A percentile compares a stretch with the other conserved stretches of the same genome.
phyloP scores from a whole-genome alignment of 2,113 vertebrate genomes.

The Labrus mixtus region DNA sequence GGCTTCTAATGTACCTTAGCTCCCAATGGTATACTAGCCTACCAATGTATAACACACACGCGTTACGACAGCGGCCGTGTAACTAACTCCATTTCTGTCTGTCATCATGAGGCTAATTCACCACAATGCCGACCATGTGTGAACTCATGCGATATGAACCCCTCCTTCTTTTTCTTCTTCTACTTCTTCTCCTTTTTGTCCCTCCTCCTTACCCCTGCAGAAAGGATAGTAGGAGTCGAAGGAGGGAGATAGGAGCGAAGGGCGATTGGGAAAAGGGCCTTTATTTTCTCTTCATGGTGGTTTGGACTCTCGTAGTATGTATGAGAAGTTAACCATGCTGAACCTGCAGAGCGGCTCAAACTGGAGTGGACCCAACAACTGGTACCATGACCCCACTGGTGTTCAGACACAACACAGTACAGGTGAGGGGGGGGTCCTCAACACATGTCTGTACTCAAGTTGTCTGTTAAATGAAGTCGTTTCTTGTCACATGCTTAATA shows the following conservation, averaged over 20 bases:
- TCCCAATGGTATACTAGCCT: constrained; percentile 74
- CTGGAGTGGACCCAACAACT: constrained; percentile 87
- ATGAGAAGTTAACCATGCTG: constrained; percentile 89
- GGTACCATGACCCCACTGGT: constrained; percentile 86
- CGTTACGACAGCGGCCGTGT: constrained; percentile 69
- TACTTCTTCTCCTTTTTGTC: too few relatives aligned
- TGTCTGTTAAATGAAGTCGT: not conserved
- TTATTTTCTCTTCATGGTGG: constrained; percentile 71
- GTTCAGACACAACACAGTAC: constrained; percentile 82
- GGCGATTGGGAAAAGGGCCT: constrained; percentile 61
- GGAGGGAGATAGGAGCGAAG: constrained; percentile 49
- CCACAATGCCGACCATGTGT: constrained; percentile 82
- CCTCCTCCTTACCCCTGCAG: constrained; percentile 16
- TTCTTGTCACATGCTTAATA: not conserved
- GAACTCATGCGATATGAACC: constrained; percentile 78
- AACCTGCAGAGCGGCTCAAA: constrained; percentile 87
- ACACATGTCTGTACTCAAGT: not conserved
- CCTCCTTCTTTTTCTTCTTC: constrained; percentile 56
- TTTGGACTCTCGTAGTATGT: constrained; percentile 78
- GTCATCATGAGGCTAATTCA: constrained; percentile 81
- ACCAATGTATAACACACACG: constrained; percentile 77
- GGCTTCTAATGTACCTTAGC: constrained; percentile 72
- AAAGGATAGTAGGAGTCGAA: constrained; percentile 41
- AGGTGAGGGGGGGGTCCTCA: constrained; percentile 68
- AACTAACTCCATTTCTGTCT: constrained; percentile 80